These are phyloP conservation scores for Gallinago paraguaiae DNA, from an alignment of 2,113 vertebrate species.

Conservation along the genomic window DNA sequence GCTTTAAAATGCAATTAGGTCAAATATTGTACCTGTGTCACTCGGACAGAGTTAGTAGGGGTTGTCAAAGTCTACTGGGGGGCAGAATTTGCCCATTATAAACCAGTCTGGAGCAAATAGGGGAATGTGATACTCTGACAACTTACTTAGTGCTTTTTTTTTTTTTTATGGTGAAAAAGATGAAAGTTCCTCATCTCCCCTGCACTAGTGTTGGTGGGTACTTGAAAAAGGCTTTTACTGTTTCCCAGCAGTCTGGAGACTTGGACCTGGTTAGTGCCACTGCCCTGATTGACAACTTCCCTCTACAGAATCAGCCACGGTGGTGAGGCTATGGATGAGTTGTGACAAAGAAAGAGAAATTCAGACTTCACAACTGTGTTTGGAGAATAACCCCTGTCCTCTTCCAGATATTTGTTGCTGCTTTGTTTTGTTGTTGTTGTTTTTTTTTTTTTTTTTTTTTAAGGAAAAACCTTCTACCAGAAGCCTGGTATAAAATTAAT, in stretches of 20 bases:
- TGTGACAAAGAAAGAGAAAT: background rate
- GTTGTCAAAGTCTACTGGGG: background rate
- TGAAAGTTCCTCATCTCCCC: background rate
- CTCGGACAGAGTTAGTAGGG: background rate
- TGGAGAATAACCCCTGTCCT: background rate
- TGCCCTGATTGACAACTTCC: background rate
- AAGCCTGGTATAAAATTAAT: background rate
- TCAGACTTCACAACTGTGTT: background rate
- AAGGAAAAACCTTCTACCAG: background rate
- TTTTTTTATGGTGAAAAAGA: background rate
- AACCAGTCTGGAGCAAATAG: background rate
- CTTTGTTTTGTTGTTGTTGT: background rate
- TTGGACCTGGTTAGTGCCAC: background rate
- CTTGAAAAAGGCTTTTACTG: background rate
- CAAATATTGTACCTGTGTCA: background rate
- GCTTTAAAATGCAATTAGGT: background rate
- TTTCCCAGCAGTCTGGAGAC: background rate
- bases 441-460: background rate
- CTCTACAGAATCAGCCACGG: background rate
- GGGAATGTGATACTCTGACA: background rate
- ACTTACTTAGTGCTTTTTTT: background rate
- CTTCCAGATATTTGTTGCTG: background rate
- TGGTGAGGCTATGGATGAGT: background rate
- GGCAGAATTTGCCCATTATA: background rate
- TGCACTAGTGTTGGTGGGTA: background rate